Conservation (phyloP, 2,888 invertebrate genomes). For the Eupithecia subumbrata region DNA sequence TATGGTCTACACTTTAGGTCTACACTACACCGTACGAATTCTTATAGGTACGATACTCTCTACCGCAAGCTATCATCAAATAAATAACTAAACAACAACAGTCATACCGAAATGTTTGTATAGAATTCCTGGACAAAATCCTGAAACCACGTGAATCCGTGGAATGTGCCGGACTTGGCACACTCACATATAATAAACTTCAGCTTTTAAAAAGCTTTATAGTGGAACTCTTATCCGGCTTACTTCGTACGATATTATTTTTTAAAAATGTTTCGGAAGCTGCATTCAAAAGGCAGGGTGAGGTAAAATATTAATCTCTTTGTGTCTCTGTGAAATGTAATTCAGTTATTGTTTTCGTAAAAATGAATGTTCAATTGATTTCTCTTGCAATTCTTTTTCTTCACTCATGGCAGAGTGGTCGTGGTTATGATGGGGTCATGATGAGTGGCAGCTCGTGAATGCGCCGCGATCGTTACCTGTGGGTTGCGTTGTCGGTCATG, state of each 20-base stretch:
- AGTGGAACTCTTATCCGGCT: slow-evolving; percentile 25
- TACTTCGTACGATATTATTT: slow-evolving; percentile 30
- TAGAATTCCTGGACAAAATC: slow-evolving; percentile 15
- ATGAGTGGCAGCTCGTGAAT: no score
- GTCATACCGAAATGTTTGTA: background rate
- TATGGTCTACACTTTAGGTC: no score
- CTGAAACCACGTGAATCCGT: slow-evolving; percentile 18
- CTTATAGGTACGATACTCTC: background rate
- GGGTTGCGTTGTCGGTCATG: no score
- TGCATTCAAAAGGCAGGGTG: slow-evolving; percentile 19
- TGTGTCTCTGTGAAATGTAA: background rate
- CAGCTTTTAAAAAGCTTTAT: slow-evolving; percentile 36
- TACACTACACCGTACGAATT: no score
- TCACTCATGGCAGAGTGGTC: no score
- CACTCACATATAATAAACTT: slow-evolving; percentile 32
- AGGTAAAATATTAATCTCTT: slow-evolving; percentile 13
- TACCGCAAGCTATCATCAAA: slow-evolving; percentile 1
- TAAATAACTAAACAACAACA: slow-evolving; percentile 1
- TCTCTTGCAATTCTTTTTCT: background rate
- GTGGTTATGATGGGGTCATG: no score
- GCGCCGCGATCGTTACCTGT: no score
- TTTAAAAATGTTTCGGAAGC: slow-evolving; percentile 28
- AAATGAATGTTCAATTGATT: background rate
- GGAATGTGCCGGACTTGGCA: slow-evolving; percentile 25
- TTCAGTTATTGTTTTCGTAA: background rate